Base-by-base conservation (phyloP, 2,888 invertebrate genomes). In the Polydrusus cervinus region DNA sequence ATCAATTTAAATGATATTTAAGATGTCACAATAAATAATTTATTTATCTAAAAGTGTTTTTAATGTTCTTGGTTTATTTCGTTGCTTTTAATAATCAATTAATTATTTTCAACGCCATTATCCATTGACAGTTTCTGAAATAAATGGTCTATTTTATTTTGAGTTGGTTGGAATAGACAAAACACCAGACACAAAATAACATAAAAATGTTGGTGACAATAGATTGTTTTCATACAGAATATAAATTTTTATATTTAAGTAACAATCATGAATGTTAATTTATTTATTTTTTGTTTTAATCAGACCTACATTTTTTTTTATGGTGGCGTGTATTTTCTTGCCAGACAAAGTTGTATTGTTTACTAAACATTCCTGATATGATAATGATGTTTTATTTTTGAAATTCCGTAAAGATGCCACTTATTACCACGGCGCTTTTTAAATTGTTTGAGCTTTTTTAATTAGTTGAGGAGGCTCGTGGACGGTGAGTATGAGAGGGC, bases 111-210 rank as follows among this genome's bases (percentile, higher is more conserved):
- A 20, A 51, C 51, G 13, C 51, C 51, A 55, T 55, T 55, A 55
- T 55, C 30, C 55, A 55, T 55, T 55, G 55, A 55, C 55, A 30
- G 25, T 30, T 55, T 7, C 30, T 25, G 11, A 30, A 55, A 55
- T 55, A 30, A 55, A 55, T 55, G 55, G 55, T n/a, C 16, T 30
- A 55, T 30, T 25, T 55, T 55, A 55, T n/a, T 55, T 55, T 30
- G 5, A 30, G 30, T n/a, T n/a, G 25, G 30, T 30, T n/a, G 10
- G n/a, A 30, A 55, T 55, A 55, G 55, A 55, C 55, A 30, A 13
- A 30, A 55, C 30, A 30, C 55, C 55, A 25, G 30, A 55, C 55
- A n/a, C 13, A 55, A 55, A 25, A 55, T 30, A 51, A 51, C 51
- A 51, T 51, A 11, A 18, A 51, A 18, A 51, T 51, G 51, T 18